These are phyloP conservation scores for Ips nitidus DNA, from an alignment of 1,140 invertebrate genomes.

Conservation along the genomic window DNA sequence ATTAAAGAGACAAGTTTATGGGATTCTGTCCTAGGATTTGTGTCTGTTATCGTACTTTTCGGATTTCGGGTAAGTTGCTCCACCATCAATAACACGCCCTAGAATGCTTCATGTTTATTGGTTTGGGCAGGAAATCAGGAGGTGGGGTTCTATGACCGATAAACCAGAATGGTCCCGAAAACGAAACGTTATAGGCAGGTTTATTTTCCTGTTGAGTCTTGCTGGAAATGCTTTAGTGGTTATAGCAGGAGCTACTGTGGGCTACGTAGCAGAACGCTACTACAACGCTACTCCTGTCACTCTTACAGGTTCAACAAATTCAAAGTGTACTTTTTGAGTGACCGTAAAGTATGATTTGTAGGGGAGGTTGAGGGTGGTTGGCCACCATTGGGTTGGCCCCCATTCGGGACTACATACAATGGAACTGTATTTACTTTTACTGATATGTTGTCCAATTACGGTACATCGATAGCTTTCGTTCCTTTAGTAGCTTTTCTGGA, in stretches of 20 bases:
- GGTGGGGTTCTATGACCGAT: constrained; percentile 52
- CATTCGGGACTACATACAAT: constrained; percentile 63
- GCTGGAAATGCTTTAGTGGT: constrained; percentile 78
- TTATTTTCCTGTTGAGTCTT: constrained; percentile 54
- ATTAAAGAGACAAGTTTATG: constrained; percentile 54
- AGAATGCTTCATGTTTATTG: background rate
- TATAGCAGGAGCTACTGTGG: constrained; percentile 67
- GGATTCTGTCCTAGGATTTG: constrained; percentile 66
- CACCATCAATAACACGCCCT: background rate
- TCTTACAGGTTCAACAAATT: constrained; percentile 59
- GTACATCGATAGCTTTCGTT: constrained; percentile 69
- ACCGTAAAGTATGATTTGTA: constrained; percentile 35
- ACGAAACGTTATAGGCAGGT: constrained; percentile 55
- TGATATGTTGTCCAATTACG: constrained; percentile 66
- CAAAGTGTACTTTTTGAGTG: background rate
- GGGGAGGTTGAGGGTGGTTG: constrained; percentile 67
- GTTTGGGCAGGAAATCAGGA: constrained; percentile 66
- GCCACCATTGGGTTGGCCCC: constrained; percentile 62
- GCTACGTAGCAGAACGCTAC: constrained; percentile 59
- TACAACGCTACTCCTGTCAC: constrained; percentile 58
- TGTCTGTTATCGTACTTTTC: constrained; percentile 66
- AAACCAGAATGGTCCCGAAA: constrained; percentile 53
- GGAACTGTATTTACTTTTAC: constrained; percentile 60
- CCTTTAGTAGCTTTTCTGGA: constrained; percentile 80
- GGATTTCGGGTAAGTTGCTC: constrained; percentile 59